Evolutionary conservation across 2,797 vertebrate genomes (phyloP).

Genomic region (Syncerus caffer): DNA sequence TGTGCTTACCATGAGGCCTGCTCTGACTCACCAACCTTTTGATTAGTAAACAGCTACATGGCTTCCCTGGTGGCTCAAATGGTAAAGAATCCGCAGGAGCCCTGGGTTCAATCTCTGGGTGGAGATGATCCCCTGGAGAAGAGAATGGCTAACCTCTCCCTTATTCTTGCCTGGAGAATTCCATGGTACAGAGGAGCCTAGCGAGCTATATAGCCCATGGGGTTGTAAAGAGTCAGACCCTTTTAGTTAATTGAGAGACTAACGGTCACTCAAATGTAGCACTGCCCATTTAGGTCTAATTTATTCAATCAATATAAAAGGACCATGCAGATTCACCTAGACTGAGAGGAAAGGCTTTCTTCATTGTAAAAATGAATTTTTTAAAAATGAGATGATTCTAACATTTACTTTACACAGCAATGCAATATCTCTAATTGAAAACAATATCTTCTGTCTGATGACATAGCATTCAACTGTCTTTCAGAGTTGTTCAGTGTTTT

Average conservation of each 20-base stretch:
- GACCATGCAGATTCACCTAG: neutral
- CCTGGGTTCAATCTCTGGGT: neutral
- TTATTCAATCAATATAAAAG: slow-evolving; percentile 1
- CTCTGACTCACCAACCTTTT: neutral
- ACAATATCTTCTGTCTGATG: slow-evolving; percentile 35
- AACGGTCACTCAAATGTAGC: neutral
- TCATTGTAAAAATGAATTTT: slow-evolving; percentile 14
- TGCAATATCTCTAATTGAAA: slow-evolving; percentile 25
- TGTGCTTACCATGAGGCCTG: neutral
- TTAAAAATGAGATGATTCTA: neutral
- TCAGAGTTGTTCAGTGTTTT: slow-evolving; percentile 52
- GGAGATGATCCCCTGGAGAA: neutral
- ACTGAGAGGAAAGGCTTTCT: neutral
- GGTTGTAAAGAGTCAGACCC: neutral
- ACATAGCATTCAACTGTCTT: slow-evolving; percentile 30
- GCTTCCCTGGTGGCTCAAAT: neutral
- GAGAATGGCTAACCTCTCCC: neutral
- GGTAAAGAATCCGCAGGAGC: neutral
- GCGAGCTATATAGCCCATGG: neutral
- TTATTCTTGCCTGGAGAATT: neutral
- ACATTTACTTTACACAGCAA: slow-evolving; percentile 40
- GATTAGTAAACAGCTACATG: slow-evolving; percentile 10
- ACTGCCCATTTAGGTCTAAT: slow-evolving; percentile 12
- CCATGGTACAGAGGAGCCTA: neutral
- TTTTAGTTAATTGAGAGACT: neutral